Percentiles rank a stretch among this genome's conserved stretches.
Evolutionary conservation across 1,140 invertebrate species (phyloP).

Genomic region (Trachymyrmex cornetzi): DNA sequence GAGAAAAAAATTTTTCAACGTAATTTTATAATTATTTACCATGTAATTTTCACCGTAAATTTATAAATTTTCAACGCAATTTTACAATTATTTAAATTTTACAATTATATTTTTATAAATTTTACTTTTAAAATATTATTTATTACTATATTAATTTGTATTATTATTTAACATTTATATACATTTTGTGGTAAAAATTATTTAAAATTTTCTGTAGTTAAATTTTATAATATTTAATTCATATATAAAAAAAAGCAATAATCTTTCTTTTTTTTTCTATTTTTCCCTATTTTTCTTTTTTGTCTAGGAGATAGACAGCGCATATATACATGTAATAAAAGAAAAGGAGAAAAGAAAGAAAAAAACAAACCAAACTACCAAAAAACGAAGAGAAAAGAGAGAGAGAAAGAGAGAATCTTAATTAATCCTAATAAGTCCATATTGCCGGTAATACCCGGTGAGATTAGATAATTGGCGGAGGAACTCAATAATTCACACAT

Average conservation of each 20-base stretch:
- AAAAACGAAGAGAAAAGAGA: neutral
- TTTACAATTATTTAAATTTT: too few species aligned
- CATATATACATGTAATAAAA: neutral
- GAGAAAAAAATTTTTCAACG: neutral
- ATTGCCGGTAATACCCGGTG: slow-evolving; percentile 33
- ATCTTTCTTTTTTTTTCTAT: neutral
- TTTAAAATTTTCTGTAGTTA: neutral
- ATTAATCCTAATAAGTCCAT: slow-evolving; percentile 51
- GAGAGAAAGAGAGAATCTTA: slow-evolving; percentile 10
- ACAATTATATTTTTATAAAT: neutral
- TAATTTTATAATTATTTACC: neutral
- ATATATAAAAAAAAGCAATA: neutral
- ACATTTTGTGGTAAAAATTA: neutral
- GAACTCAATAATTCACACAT: slow-evolving; percentile 40
- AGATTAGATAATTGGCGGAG: slow-evolving; percentile 49
- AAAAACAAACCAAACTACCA: neutral
- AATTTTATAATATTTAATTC: slow-evolving; percentile 18
- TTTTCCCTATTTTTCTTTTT: neutral
- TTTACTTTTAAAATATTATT: neutral
- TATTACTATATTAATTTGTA: neutral
- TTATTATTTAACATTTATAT: neutral
- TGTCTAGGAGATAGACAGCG: neutral
- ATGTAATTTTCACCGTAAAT: too few species aligned
- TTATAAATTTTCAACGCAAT: too few species aligned
- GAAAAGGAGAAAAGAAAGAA: neutral